phyloP scores from a whole-genome alignment of 2,113 vertebrate genomes.

The Odocoileus hemionus region DNA sequence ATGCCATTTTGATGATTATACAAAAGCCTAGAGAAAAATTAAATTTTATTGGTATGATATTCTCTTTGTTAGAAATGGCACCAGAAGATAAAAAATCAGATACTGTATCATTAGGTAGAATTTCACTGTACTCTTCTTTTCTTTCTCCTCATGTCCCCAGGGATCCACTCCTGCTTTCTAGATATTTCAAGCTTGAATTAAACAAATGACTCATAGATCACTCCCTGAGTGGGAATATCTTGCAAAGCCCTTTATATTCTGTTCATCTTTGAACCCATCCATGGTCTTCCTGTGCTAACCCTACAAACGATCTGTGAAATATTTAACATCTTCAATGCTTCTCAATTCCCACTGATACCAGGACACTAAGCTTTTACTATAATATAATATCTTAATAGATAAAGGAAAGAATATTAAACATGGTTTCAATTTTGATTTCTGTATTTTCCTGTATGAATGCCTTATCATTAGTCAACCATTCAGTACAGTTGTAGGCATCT shows the following conservation, averaged over 20 bases:
- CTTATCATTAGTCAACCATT: background rate
- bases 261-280: background rate
- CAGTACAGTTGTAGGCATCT: background rate
- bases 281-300: background rate
- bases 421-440: background rate
- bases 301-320: background rate
- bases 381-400: background rate
- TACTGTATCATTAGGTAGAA: background rate
- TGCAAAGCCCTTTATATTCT: background rate
- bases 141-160: background rate
- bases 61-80: background rate
- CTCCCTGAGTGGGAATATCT: background rate
- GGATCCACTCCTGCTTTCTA: background rate
- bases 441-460: background rate
- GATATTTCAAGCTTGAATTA: background rate
- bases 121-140: background rate
- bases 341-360: background rate
- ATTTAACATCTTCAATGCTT: conserved; percentile 16
- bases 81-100: background rate
- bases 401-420: background rate
- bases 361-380: background rate
- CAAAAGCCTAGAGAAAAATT: background rate
- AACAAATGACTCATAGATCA: conserved; percentile 10
- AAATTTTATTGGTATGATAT: background rate
- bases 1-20: background rate